Base-by-base conservation (phyloP, 2,888 invertebrate genomes). In the Sarcophaga rosellei region DNA sequence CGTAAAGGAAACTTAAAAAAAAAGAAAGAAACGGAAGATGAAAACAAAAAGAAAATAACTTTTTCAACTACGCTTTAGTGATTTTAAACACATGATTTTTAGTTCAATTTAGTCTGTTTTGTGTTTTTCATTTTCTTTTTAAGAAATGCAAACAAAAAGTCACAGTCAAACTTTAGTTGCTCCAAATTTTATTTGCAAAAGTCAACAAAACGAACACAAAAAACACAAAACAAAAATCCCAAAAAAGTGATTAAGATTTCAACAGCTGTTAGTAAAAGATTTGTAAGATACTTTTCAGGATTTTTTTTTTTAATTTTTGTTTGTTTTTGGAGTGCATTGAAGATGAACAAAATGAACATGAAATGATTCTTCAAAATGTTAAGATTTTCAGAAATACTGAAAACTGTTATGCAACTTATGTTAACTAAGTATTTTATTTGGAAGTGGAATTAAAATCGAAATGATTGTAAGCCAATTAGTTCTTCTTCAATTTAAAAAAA, bases 181-280 rank as follows among this genome's bases (percentile, higher is more conserved):
- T 61, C 77, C 81, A 86, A 25, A 86, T 83, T 80, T 63, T 86
- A 63, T 73, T 73, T 72, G 62, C 25, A 21, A n/a, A 15, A 47
- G 12, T 47, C 47, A 47, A 47, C 47, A 78, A 21, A 47, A 23
- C 45, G 69, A 78, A 69, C 25, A 23, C 11, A 70, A 53, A 76
- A 62, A 66, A 61, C 12, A 59, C 10, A 59, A 63, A 86, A 2
- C 47, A 47, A 73, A 35, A 45, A 5, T 12, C 25, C 57, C 20
- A 76, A 83, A 47, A 47, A 83, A 86, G 83, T 84, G 83, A 86
- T 86, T 86, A 86, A 86, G 83, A 84, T 81, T 86, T 79, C 81
- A 86, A 75, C 86, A 86, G 86, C 83, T 86, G 83, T 81, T 81
- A 61, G 73, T 35, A 76, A 80, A 77, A 80, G 83, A 83, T 86